Base-by-base conservation (phyloP, 2,888 invertebrate genomes). In the Panzeria rudis region DNA sequence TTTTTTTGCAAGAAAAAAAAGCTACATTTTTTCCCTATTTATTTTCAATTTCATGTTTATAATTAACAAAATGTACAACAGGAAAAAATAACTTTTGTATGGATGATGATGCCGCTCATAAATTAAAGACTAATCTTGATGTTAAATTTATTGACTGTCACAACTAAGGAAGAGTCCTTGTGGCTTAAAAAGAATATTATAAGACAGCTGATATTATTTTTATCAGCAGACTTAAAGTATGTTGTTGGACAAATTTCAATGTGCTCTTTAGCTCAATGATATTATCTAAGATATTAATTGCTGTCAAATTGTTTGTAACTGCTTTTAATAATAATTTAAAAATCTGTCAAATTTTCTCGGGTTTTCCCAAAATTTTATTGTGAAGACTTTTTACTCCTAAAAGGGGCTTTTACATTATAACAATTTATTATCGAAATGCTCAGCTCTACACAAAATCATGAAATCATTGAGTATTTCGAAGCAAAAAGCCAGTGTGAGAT, bases 41-140 rank as follows among this genome's bases (percentile, higher is more conserved):
- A 23, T 41, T 38, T 8, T 29, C 38, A 41, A 44, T 47, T 66
- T 25, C 50, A n/a, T 44, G 32, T 62, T 71, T 15, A 20, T 71
- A 71, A 79, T 79, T 79, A 79, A 62, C 29, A 44, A 61, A 29
- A 61, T 61, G n/a, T 41, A 54, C 11, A 54, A 71, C 41, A 25
- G 61, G 20, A 29, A 32, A 50, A 54, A 66, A 11, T 25, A 59
- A 50, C 59, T 38, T 59, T 32, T 59, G 68, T 35, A 38, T n/a
- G n/a, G 13, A 17, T 68, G 15, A 13, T 59, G 32, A 35, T 59
- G 35, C 9, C 29, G 20, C 20, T 52, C 35, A 1, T 66, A 20
- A 41, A 17, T 76, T 29, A 23, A 56, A 23, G 17, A 4, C 47
- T 68, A 59, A 59, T 59, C 66, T 47, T 66, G 23, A 68, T 68